Percentiles rank a stretch among this genome's conserved stretches.
Conservation (phyloP, 2,888 invertebrate species). For the Napeogenes inachia region DNA sequence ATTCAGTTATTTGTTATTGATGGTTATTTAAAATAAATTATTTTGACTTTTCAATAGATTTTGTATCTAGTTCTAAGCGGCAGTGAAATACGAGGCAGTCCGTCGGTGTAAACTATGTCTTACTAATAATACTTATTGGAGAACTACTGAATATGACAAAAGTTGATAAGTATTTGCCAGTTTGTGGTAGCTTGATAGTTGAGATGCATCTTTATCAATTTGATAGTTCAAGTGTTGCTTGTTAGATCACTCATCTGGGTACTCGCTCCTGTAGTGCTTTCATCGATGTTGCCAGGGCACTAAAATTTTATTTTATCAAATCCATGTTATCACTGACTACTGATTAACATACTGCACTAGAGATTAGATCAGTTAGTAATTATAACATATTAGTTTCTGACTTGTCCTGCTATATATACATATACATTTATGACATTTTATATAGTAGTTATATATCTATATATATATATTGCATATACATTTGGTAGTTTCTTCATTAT, state of each 20-base stretch:
- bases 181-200: too few species aligned
- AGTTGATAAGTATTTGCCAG: too few species aligned
- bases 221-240: background rate
- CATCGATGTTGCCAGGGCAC: constrained; percentile 1
- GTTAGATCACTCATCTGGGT: too few species aligned
- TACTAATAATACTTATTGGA: constrained; percentile 7
- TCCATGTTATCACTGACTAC: constrained; percentile 25
- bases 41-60: constrained; percentile 50
- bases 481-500: too few species aligned
- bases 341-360: constrained; percentile 25
- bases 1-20: constrained; percentile 51
- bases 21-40: constrained; percentile 45
- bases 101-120: constrained; percentile 18
- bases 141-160: background rate
- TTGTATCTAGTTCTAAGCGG: constrained; percentile 38
- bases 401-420: too few species aligned
- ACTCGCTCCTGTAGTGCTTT: background rate
- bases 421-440: too few species aligned
- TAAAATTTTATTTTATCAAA: constrained; percentile 5
- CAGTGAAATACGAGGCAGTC: constrained; percentile 23
- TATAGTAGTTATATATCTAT: too few species aligned
- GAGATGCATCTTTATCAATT: constrained; percentile 1
- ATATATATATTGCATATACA: background rate
- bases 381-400: background rate
- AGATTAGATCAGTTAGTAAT: constrained; percentile 9